Evolutionary conservation across 2,113 vertebrate species (phyloP).

Genomic region (Gadus macrocephalus): DNA sequence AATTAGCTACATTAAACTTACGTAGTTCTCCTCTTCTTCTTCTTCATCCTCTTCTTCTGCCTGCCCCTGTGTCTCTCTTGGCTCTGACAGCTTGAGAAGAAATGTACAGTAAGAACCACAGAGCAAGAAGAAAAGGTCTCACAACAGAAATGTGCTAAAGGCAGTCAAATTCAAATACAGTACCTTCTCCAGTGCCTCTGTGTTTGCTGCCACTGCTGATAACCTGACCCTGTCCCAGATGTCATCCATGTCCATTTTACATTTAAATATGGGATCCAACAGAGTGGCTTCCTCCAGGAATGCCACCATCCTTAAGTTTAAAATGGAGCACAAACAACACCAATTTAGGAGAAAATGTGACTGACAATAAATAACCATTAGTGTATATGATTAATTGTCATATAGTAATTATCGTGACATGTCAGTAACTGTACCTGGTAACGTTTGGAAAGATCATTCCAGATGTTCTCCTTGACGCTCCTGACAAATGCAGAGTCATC

Average conservation of each 20-base stretch:
- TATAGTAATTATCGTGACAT: not conserved
- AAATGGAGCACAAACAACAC: not conserved
- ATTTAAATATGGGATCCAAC: constrained; percentile 2
- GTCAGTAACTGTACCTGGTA: constrained; percentile 1
- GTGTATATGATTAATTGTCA: not conserved
- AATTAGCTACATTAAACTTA: constrained; percentile 6
- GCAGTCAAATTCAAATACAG: not conserved
- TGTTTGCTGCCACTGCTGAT: not conserved
- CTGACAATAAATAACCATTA: not conserved
- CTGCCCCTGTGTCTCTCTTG: not conserved
- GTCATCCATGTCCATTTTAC: not conserved
- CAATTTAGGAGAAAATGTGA: not conserved
- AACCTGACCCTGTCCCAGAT: not conserved
- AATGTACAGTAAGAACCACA: not conserved
- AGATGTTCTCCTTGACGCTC: constrained; percentile 17
- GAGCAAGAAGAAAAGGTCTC: no score
- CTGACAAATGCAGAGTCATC: constrained; percentile 5
- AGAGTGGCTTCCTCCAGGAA: constrained; percentile 7
- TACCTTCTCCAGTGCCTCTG: constrained; percentile 4
- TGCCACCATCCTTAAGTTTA: not conserved
- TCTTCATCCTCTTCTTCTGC: no score
- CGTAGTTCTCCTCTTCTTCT: constrained; percentile 7
- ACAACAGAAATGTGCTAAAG: constrained; percentile 2
- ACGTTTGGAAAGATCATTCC: constrained; percentile 13
- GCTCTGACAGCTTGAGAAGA: not conserved